Base-by-base conservation (phyloP, 2,113 vertebrate species). In the Nothocercus julius region DNA sequence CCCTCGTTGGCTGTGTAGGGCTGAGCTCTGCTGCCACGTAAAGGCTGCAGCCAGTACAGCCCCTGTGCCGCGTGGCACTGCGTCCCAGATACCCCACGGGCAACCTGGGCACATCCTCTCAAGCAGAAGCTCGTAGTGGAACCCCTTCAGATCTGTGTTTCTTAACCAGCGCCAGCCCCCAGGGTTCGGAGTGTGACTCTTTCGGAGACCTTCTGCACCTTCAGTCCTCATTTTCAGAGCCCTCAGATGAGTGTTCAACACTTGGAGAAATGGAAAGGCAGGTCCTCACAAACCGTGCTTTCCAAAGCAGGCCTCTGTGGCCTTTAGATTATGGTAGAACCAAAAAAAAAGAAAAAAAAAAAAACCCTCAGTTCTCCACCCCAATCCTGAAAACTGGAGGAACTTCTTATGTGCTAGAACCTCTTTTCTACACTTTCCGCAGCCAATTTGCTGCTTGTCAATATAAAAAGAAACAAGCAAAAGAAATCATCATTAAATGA, bases 21-120 rank as follows among this genome's bases (percentile, higher is more conserved):
- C 87, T 94, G 76, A 73, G 76, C 87, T 95, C 85, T 96, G 11
- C 95, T 97, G 94, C 96, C 94, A 75, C 90, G 0, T 56, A 72
- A 91, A 95, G 94, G 94, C 85, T 76, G 87, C 69, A 28, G 58
- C 1, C 72, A 54, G 92, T 32, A 94, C 93, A 68, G 87, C 96
- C 96, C 54, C 3, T 36, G 63, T 64, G 69, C 53, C 54, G 17
- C 5, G 56, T 80, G 80, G 69, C 47, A 24, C 12, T 6, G 67
- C 38, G 22, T 7, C 17, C 6, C 0, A 5, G 49, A 16, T 20
- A 73, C 38, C 28, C 88, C 27, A 0, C 1, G 78, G 62, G 47
- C 38, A 36, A 9, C 13, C 32, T 12, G 24, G 85, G 40, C 75
- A 70, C 13, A 2, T 51, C 64, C 24, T 77, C 3, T 1, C 58